Conservation (phyloP, 2,797 vertebrate species). For the Sebastes steindachneri region DNA sequence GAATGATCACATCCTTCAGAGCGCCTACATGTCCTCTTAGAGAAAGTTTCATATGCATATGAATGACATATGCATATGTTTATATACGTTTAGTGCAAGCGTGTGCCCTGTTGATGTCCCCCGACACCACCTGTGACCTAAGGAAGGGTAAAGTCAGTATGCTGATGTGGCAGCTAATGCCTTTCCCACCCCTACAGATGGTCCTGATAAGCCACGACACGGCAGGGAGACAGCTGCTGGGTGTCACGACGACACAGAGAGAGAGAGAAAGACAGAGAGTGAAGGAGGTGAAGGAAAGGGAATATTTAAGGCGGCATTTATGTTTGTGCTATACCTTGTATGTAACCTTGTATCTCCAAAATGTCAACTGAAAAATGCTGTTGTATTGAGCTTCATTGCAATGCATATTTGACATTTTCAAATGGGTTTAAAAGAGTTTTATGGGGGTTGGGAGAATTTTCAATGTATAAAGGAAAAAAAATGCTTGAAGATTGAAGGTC, state of each 20-base stretch:
- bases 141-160: conserved; percentile 46
- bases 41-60: not conserved
- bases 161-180: conserved; percentile 62
- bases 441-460: not conserved
- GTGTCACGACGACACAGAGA: conserved; percentile 22
- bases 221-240: conserved; percentile 46
- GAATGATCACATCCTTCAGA: not conserved
- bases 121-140: conserved; percentile 57
- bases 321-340: not conserved
- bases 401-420: not conserved
- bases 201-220: conserved; percentile 32
- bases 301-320: not conserved
- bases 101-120: conserved; percentile 29
- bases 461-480: not conserved
- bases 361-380: not conserved
- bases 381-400: not conserved
- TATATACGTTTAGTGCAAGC: conserved; percentile 3
- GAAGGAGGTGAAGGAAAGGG: not conserved
- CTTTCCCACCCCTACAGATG: conserved; percentile 53
- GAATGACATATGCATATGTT: conserved; percentile 3
- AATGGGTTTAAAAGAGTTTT: not conserved
- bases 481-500: not conserved
- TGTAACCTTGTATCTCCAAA: not conserved
- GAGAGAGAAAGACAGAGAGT: not conserved
- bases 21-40: not conserved